These are phyloP conservation scores for Dreissena polymorpha DNA, from an alignment of 1,140 invertebrate species.

Conservation along the genomic window DNA sequence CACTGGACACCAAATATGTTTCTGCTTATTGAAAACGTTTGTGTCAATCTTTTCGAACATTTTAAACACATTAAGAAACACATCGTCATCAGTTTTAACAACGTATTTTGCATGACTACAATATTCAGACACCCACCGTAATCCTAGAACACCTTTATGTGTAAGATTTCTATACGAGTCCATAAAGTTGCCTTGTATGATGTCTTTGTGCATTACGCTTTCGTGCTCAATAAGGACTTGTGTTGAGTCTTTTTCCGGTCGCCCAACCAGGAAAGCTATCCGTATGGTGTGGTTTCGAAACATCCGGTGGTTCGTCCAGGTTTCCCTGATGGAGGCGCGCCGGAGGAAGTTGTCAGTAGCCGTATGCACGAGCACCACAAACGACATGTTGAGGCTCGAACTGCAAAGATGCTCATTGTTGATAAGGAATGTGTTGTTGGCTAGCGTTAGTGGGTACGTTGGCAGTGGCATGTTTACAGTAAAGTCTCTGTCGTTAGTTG, in stretches of 20 bases:
- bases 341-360: constrained; percentile 57
- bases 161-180: constrained; percentile 92
- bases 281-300: constrained; percentile 55
- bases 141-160: constrained; percentile 91
- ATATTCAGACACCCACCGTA: constrained; percentile 88
- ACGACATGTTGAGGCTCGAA: constrained; percentile 15
- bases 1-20: constrained; percentile 44
- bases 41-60: constrained; percentile 60
- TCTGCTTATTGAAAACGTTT: constrained; percentile 32
- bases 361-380: constrained; percentile 64
- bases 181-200: no score
- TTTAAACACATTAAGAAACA: constrained; percentile 79
- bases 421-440: constrained; percentile 35
- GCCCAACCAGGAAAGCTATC: constrained; percentile 65
- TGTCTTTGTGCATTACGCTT: constrained; percentile 81
- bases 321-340: constrained; percentile 64
- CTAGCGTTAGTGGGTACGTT: constrained; percentile 42
- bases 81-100: constrained; percentile 82
- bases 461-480: background rate
- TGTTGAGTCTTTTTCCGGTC: constrained; percentile 27
- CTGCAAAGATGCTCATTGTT: constrained; percentile 48
- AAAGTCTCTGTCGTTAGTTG: no score
- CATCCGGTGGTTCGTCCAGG: constrained; percentile 67
- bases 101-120: constrained; percentile 83
- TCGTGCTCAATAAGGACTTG: constrained; percentile 82